Base-by-base conservation (phyloP, 2,797 vertebrate genomes). In the Sebastolobus altivelis region DNA sequence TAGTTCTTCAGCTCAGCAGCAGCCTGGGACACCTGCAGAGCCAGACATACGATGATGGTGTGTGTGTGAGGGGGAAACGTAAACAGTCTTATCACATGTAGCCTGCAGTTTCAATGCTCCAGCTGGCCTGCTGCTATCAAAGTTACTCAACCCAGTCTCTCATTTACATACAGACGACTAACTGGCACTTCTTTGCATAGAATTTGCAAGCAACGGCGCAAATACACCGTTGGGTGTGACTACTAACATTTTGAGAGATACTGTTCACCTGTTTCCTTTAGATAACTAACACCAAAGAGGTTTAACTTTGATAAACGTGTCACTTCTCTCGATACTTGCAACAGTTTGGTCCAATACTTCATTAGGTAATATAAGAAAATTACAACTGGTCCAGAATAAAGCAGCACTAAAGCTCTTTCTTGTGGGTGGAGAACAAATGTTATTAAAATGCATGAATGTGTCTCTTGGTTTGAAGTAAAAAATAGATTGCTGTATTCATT, bases 1-100 rank as follows among this genome's bases (percentile, higher is more conserved):
- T 95, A 96, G 90, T 94, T 95, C 72, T 79, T 95, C 76, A 96
- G 93, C 3, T 96, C 96, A 6, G 92, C 80, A 22, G 95, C 94
- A 29, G 95, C 95, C 75, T 96, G 95, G 72, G 96, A 96, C 79
- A 96, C 96, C 96, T 96, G 85, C 70, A 75, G 70, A 82, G 77
- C 35, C 72, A 88, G 75, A 90, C 73, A 84, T 20, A 46, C 4
- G 60, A 54, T 18, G 14, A 12, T 5, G 46, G 2, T 25, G 61
- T 25, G 58, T 49, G 55, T 22, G 56, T 43, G 43, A 37, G 11
- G 14, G 40, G 40, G 63, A 62, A 65, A 68, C 38, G 58, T 14
- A 18, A 68, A 67, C 43, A 67, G 43, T 22, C 16, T 25, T 25
- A 2, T 62, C 75, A 71, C 63, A 70, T 27, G 7, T 14, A 74